Evolutionary conservation across 2,888 invertebrate species (phyloP).

Genomic region (Altica lythri): DNA sequence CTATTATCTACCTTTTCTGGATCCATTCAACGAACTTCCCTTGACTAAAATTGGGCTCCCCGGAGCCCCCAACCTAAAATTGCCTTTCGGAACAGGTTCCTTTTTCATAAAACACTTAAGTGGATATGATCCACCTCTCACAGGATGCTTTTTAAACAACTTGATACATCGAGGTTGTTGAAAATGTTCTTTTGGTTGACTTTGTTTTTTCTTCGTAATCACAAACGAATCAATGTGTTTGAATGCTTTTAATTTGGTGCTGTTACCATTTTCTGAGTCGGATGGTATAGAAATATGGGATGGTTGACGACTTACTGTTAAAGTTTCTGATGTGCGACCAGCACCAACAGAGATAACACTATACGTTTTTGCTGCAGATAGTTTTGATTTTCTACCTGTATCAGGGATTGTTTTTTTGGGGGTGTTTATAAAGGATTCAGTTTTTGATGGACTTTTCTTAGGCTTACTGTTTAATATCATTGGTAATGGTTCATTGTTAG

Average conservation of each 20-base stretch:
- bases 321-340: background rate
- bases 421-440: too few relatives aligned
- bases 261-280: conserved; percentile 1
- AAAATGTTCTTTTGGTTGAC: conserved; percentile 37
- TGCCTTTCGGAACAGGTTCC: conserved; percentile 35
- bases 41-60: conserved; percentile 44
- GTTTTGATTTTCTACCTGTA: too few relatives aligned
- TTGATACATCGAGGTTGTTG: conserved; percentile 50
- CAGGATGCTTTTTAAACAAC: conserved; percentile 41
- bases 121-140: conserved; percentile 47
- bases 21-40: conserved; percentile 31
- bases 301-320: background rate
- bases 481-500: too few relatives aligned
- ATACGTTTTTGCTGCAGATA: conserved; percentile 1
- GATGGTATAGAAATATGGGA: background rate
- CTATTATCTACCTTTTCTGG: background rate
- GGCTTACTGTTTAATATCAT: too few relatives aligned
- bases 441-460: too few relatives aligned
- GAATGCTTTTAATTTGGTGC: conserved; percentile 28
- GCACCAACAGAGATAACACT: background rate
- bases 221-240: conserved; percentile 51
- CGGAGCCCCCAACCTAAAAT: conserved; percentile 43
- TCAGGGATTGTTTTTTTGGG: too few relatives aligned
- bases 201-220: conserved; percentile 46
- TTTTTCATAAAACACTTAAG: conserved; percentile 44